Evolutionary conservation across 37 sponge, comb jelly and placozoan species (phyloP).

Genomic region (Eunapius fragilis): DNA sequence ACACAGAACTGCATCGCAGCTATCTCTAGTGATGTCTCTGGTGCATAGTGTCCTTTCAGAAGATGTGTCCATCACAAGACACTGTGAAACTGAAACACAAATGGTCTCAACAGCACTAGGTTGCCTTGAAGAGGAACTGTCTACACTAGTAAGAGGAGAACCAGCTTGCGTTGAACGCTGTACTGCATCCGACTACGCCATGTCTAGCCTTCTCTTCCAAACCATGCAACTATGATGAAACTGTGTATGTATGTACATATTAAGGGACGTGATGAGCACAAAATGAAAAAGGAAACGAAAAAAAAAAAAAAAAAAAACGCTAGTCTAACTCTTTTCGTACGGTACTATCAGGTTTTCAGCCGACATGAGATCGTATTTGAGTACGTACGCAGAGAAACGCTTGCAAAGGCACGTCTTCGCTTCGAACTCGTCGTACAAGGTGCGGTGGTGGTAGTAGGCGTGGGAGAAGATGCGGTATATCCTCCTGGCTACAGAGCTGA

Average conservation of each 20-base stretch:
- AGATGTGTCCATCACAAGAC: constrained; percentile 1
- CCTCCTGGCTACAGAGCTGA: constrained; percentile 86
- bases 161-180: background rate
- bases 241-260: background rate
- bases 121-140: background rate
- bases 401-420: constrained; percentile 84
- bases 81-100: background rate
- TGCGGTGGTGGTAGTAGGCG: constrained; percentile 93
- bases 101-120: background rate
- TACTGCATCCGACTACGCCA: background rate
- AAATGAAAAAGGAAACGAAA: background rate
- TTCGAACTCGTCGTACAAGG: constrained; percentile 90
- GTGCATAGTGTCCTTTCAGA: constrained; percentile 2
- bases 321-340: constrained; percentile 1
- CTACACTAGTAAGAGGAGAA: background rate
- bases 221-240: background rate
- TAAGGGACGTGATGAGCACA: background rate
- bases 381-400: constrained; percentile 87
- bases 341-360: constrained; percentile 88
- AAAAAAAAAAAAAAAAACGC: background rate
- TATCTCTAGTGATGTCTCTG: background rate
- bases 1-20: background rate
- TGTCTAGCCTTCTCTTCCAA: background rate
- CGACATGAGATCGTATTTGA: constrained; percentile 91
- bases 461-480: constrained; percentile 97